Conservation (phyloP, 2,797 vertebrate genomes). For the Micropoecilia bifurca region DNA sequence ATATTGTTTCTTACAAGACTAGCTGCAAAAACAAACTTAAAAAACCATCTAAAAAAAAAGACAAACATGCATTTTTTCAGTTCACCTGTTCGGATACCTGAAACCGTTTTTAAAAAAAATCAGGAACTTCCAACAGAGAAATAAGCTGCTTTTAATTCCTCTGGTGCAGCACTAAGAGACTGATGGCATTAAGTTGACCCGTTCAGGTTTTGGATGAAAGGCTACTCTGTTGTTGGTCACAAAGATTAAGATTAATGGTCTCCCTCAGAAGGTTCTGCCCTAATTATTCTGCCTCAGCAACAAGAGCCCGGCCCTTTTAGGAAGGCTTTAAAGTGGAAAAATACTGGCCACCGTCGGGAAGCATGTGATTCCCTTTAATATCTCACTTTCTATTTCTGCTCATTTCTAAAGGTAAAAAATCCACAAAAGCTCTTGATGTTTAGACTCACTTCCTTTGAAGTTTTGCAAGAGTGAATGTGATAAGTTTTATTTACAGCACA, state of each 20-base stretch:
- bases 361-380: conserved; percentile 2
- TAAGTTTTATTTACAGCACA: not conserved
- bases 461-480: not conserved
- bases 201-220: conserved; percentile 40
- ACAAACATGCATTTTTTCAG: not conserved
- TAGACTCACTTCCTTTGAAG: not conserved
- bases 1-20: not conserved
- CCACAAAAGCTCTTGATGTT: not conserved
- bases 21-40: not conserved
- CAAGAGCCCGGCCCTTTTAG: conserved; percentile 1
- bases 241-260: conserved; percentile 37
- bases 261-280: conserved; percentile 25
- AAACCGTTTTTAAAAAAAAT: not conserved
- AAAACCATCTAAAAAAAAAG: not conserved
- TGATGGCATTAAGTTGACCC: conserved; percentile 21
- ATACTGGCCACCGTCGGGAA: not conserved
- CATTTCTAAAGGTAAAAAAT: not conserved
- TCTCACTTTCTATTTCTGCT: not conserved
- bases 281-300: conserved; percentile 29
- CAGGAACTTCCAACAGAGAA: conserved; percentile 10
- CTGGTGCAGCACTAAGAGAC: not conserved
- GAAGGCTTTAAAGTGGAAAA: conserved; percentile 5
- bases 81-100: not conserved
- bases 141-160: conserved; percentile 28
- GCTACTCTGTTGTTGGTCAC: conserved; percentile 34